These are phyloP conservation scores for rabbit (Oryctolagus cuniculus) DNA, from an alignment of 2,113 vertebrate species.

Conservation along the genomic window DNA sequence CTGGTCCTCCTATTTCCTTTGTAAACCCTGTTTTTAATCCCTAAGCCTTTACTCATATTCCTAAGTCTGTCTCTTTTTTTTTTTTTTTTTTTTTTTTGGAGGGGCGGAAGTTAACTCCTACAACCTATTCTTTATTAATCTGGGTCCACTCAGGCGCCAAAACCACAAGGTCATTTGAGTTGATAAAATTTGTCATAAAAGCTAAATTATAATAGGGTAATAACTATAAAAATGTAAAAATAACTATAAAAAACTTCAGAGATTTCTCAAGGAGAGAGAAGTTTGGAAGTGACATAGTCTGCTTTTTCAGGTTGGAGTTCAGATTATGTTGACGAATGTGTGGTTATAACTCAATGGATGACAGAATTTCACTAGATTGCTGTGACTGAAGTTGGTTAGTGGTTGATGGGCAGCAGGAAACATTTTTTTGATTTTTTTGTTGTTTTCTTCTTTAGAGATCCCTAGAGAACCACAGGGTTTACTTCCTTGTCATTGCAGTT, in stretches of 20 bases:
- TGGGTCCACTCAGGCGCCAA: neutral
- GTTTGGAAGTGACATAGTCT: neutral
- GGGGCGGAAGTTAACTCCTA: neutral
- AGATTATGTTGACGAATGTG: neutral
- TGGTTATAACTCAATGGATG: neutral
- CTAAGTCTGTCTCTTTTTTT: neutral
- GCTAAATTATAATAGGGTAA: neutral
- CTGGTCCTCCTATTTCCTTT: neutral
- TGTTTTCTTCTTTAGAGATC: neutral
- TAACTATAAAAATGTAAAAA: neutral
- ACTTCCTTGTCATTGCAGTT: neutral
- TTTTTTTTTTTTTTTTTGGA: no score
- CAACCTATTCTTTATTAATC: neutral
- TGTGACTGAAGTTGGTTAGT: neutral
- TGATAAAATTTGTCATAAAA: constrained; percentile 14
- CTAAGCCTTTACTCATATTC: neutral
- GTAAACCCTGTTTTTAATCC: neutral
- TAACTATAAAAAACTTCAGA: neutral
- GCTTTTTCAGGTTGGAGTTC: neutral
- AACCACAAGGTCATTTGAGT: neutral
- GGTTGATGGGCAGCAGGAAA: neutral
- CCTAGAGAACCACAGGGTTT: neutral
- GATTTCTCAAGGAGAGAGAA: constrained; percentile 9
- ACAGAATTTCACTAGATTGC: neutral
- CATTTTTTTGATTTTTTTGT: neutral